phyloP scores from a whole-genome alignment of 2,888 invertebrate genomes.

The Trissolcus brochymenae region DNA sequence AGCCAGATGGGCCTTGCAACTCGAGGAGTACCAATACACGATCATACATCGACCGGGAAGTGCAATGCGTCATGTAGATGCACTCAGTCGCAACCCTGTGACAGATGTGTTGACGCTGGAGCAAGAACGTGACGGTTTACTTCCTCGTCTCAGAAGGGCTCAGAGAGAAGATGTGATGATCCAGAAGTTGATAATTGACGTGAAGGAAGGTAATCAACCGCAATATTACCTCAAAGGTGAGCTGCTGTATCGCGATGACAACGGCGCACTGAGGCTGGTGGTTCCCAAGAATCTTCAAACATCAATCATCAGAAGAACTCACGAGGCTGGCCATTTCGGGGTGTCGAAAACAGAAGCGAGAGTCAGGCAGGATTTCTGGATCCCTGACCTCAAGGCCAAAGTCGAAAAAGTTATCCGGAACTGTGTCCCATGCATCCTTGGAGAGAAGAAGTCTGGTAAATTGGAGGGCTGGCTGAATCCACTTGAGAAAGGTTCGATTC shows the following conservation, averaged over 20 bases:
- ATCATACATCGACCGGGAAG: too few species aligned
- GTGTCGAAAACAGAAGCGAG: background rate
- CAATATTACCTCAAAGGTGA: background rate
- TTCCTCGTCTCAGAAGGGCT: background rate
- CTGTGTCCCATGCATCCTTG: slow-evolving; percentile 1
- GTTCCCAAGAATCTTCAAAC: slow-evolving; percentile 2
- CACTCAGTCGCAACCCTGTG: too few species aligned
- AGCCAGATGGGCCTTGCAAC: too few species aligned
- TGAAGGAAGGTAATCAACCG: background rate
- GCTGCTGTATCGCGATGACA: slow-evolving; percentile 2
- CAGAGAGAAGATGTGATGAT: background rate
- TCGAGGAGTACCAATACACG: too few species aligned
- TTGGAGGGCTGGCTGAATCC: slow-evolving; percentile 5
- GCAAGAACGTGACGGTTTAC: background rate
- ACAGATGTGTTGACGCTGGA: background rate
- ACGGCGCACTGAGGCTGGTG: slow-evolving; percentile 4
- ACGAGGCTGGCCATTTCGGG: slow-evolving; percentile 1
- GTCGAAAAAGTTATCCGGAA: slow-evolving; percentile 7
- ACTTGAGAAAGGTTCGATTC: background rate
- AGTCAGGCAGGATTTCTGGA: background rate
- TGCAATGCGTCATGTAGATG: too few species aligned
- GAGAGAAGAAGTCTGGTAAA: slow-evolving; percentile 6
- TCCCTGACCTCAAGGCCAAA: background rate
- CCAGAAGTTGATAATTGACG: background rate
- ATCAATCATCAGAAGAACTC: slow-evolving; percentile 1